These are phyloP conservation scores for Corythornis leucogaster DNA, from an alignment of 2,797 vertebrate species.

Conservation along the genomic window DNA sequence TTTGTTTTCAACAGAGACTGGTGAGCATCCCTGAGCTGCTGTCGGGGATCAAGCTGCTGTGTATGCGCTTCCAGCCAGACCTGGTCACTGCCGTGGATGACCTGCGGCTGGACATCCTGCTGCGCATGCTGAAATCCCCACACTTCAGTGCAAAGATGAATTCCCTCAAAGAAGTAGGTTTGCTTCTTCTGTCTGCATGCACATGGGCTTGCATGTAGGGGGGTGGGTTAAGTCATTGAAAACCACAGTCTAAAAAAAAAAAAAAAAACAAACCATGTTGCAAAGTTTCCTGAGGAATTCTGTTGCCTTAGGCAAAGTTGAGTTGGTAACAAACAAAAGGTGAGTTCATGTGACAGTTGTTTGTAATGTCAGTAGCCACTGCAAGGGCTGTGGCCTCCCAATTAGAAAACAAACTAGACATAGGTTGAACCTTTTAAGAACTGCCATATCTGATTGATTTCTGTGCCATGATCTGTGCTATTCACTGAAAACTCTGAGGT, in stretches of 20 bases:
- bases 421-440: not conserved
- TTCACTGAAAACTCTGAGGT: not conserved
- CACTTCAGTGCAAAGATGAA: conserved; percentile 99
- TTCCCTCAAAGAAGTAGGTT: conserved; percentile 95
- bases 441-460: not conserved
- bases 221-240: not conserved
- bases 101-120: conserved; percentile 92
- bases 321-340: not conserved
- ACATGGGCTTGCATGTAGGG: not conserved
- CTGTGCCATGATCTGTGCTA: fast-evolving
- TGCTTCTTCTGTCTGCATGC: not conserved
- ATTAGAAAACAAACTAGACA: not conserved
- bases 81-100: conserved; percentile 94
- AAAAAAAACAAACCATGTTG: not conserved
- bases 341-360: not conserved
- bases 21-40: conserved; percentile 97
- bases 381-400: not conserved
- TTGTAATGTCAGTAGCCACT: not conserved
- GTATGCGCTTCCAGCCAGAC: conserved; percentile 97
- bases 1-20: conserved; percentile 82
- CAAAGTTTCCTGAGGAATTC: not conserved
- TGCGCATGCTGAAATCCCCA: conserved; percentile 97
- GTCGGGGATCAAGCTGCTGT: conserved; percentile 97
- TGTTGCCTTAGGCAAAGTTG: not conserved
- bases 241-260: not conserved